Base-by-base conservation (phyloP, 53 echinoderm and acorn worm species). In the Hippasteria phrygiana region DNA sequence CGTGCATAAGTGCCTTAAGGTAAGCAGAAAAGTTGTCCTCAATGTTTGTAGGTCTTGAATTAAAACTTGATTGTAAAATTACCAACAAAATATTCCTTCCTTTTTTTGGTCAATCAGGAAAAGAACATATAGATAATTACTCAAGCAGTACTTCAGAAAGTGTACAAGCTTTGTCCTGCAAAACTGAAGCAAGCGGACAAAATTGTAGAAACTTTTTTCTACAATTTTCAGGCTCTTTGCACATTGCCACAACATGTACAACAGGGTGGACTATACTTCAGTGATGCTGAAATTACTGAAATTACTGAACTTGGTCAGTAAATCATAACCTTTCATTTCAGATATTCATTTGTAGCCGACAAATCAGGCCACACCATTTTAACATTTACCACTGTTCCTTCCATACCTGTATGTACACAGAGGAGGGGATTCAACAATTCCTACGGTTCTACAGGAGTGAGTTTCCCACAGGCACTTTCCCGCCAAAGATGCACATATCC, bases 1-100 rank as follows among this genome's bases (percentile, higher is more conserved):
- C 80, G 90, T 93, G 8, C 88, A 88, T 59, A 93, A 93, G 64
- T 93, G 93, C 59, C 69, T 90, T 1, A 72, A 90, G 88, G 93
- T 93, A 62, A 51, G 32, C 4, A 35, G 28, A 74, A 41, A 74
- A 43, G 4, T 62, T 20, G 24, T 20, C 22, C 17, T 62, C 5
- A 14, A 14, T n/a, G 24, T 22, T 14, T 14, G 24, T 14, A 20
- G 12, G 13, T 5, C 5, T 62, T 62, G 7, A 5, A 4, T 62
- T 74, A 41, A 8, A 3, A 74, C 5, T 27, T 43, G 24, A 37
- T 12, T 35, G 18, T 34, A 37, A 11, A 47, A 26, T 48, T 50
- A 32, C 12, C 47, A 27, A 5, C 48, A 47, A 4, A 48, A 31
- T 32, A 27, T 28, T 26, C 35, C 46, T 75, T 43, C 22, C 55